These are phyloP conservation scores for Hestina assimilis DNA, from an alignment of 1,140 invertebrate species.

Conservation along the genomic window DNA sequence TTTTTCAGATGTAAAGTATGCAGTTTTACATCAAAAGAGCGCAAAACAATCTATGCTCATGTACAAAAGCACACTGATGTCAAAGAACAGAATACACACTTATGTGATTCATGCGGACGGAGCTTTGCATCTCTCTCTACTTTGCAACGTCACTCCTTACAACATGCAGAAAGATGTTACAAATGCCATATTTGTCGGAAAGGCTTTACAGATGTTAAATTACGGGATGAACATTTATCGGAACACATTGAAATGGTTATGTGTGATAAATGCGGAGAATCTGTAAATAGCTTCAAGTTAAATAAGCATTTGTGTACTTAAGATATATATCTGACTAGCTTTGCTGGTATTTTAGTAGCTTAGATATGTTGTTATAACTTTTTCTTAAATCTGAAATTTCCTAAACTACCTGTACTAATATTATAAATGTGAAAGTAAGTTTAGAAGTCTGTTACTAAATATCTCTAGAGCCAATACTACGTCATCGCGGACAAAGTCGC, in stretches of 20 bases:
- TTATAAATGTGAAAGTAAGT: too few species aligned
- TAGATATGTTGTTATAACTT: too few species aligned
- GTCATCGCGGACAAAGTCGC: too few species aligned
- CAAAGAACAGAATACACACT: conserved; percentile 37
- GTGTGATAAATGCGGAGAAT: conserved; percentile 61
- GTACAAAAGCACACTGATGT: conserved; percentile 48
- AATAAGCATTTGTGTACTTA: conserved; percentile 40
- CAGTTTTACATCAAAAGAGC: conserved; percentile 41
- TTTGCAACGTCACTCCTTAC: conserved; percentile 43
- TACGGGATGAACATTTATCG: conserved; percentile 43
- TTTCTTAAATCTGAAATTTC: too few species aligned
- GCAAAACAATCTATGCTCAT: conserved; percentile 58
- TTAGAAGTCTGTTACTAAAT: too few species aligned
- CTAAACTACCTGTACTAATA: too few species aligned
- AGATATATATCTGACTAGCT: too few species aligned
- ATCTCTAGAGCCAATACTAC: too few species aligned
- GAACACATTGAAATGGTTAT: conserved; percentile 46
- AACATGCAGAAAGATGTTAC: conserved; percentile 32
- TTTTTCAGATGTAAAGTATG: conserved; percentile 67
- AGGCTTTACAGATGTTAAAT: conserved; percentile 29
- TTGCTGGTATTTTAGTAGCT: too few species aligned
- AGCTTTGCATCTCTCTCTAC: conserved; percentile 50
- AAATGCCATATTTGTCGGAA: conserved; percentile 44
- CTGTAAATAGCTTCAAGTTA: conserved; percentile 43
- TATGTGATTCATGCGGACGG: conserved; percentile 61